A percentile compares a stretch with the other conserved stretches of the same genome.
Conservation (phyloP, 2,888 invertebrate genomes). For the Mycogona germanica region DNA sequence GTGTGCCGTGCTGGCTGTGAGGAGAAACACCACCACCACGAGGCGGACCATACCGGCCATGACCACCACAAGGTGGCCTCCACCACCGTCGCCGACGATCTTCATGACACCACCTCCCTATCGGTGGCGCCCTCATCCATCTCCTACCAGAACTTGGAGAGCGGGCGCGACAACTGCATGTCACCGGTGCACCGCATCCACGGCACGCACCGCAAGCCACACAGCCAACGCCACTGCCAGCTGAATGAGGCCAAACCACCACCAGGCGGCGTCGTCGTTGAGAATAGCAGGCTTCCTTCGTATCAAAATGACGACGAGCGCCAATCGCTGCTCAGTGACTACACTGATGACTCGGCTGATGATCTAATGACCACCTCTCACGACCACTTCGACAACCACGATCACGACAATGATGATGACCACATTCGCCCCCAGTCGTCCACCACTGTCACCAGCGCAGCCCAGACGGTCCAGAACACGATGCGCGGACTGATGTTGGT, state of each 20-base stretch:
- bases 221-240: conserved; percentile 7
- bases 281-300: neutral
- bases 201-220: conserved; percentile 9
- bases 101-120: neutral
- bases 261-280: too few species aligned
- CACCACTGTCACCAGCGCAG: too few species aligned
- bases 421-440: neutral
- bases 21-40: conserved; percentile 15
- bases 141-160: neutral
- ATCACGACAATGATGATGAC: neutral
- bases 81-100: neutral
- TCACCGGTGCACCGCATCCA: conserved; percentile 12
- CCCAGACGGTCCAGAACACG: neutral
- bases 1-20: conserved; percentile 41
- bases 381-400: neutral
- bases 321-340: neutral
- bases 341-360: neutral
- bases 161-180: neutral
- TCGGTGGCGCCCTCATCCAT: neutral
- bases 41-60: neutral
- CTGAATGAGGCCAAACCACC: too few species aligned
- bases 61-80: neutral
- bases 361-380: neutral
- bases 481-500: conserved; percentile 61
- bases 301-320: neutral